Base-by-base conservation (phyloP, 2,888 invertebrate genomes). In the Endotricha flammealis region DNA sequence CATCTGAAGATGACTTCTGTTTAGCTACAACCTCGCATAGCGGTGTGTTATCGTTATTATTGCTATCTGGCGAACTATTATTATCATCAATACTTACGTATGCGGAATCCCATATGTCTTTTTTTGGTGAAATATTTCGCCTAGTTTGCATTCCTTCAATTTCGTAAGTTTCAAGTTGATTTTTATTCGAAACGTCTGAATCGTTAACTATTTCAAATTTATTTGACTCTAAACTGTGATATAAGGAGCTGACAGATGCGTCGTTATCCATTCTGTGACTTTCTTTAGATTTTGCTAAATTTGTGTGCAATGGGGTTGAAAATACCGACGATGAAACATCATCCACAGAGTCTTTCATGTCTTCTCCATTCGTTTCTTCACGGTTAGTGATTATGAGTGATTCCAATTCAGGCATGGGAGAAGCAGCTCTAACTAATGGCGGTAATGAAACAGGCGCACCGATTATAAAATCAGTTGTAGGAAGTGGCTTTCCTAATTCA, bases 31-130 rank as follows among this genome's bases (percentile, higher is more conserved):
- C 36, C 22, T 77, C 77, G 44, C 57, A 45, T 24, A 66, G 48
- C 29, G 47, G 38, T 39, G 53, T 55, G 50, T 61, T 72, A 44
- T 75, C 75, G 48, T 77, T 82, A 49, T 75, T 74, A 45, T 80
- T 83, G 41, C 48, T 78, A 50, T 86, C 87, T 23, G 86, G 76
- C 4, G 81, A 76, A 53, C 74, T 71, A 49, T 73, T 82, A 45
- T 62, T 77, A 39, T 88, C 88, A 47, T 88, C 88, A 43, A 88
- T 87, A 66, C 88, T 88, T 48, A 88, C 82, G 48, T 88, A 88
- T 7, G 88, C 88, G 5, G 88, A 88, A 61, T 88, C 88, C 81
- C 87, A 85, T 42, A 72, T 71, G 44, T 88, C 87, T 68, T 74
- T 83, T 51, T 68, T 72, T 14, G 77, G 69, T 28, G 76, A 68